Conservation (phyloP, 1,140 invertebrate genomes). For the Drosophila sp. region DNA sequence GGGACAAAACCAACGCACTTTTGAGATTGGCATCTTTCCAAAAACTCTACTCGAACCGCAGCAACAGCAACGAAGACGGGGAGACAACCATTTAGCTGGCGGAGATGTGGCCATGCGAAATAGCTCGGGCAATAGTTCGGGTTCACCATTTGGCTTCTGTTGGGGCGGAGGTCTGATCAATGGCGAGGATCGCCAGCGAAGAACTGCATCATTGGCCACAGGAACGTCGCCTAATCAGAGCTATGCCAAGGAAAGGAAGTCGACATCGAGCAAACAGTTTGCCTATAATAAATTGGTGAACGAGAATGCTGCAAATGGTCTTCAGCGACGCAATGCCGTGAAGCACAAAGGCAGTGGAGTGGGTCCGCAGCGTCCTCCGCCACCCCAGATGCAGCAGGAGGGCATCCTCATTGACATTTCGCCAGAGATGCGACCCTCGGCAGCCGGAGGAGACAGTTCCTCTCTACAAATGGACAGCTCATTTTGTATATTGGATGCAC, state of each 20-base stretch:
- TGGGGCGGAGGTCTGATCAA: slow-evolving; percentile 89
- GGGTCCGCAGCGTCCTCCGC: slow-evolving; percentile 84
- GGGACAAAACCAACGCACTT: slow-evolving; percentile 96
- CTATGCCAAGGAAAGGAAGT: slow-evolving; percentile 84
- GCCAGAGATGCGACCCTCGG: slow-evolving; percentile 83
- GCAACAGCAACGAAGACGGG: slow-evolving; percentile 44
- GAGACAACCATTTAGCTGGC: slow-evolving; percentile 18
- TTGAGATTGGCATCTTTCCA: slow-evolving; percentile 92
- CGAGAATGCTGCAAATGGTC: slow-evolving; percentile 81
- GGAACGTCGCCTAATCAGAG: slow-evolving; percentile 7
- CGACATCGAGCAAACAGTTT: slow-evolving; percentile 87
- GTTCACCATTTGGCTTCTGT: slow-evolving; percentile 89
- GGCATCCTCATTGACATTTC: slow-evolving; percentile 86
- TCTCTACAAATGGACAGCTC: slow-evolving; percentile 70
- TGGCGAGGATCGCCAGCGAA: slow-evolving; percentile 66
- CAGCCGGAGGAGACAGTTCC: slow-evolving; percentile 39
- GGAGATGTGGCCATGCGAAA: slow-evolving; percentile 62
- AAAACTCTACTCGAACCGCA: slow-evolving; percentile 64
- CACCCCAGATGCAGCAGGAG: slow-evolving; percentile 84
- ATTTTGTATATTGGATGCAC: slow-evolving; percentile 89
- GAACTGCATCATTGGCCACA: slow-evolving; percentile 82
- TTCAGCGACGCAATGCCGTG: slow-evolving; percentile 64
- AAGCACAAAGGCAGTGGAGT: slow-evolving; percentile 43
- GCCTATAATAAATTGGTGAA: slow-evolving; percentile 90
- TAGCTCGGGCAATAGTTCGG: slow-evolving; percentile 79